Conservation (phyloP, 2,113 vertebrate genomes). For the Colistium nudipinnis region DNA sequence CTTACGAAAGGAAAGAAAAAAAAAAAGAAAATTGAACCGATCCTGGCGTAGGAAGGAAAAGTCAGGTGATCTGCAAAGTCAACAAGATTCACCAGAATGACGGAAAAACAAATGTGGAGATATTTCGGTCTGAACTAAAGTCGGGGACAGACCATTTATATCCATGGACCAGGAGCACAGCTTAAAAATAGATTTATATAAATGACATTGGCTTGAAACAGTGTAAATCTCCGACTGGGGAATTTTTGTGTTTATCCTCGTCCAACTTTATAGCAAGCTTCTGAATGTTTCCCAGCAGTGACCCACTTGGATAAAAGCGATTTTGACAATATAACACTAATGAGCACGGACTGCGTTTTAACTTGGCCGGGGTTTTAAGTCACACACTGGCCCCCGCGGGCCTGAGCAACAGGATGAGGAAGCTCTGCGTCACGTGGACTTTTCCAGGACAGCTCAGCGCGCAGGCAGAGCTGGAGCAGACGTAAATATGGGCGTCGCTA, state of each 20-base stretch:
- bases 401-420: slow-evolving; percentile 67
- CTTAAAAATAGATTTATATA: not conserved
- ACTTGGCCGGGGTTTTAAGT: slow-evolving; percentile 25
- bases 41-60: too few relatives aligned
- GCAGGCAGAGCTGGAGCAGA: slow-evolving; percentile 59
- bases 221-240: not conserved
- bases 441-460: slow-evolving; percentile 62
- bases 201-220: not conserved
- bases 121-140: not conserved
- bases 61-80: not conserved
- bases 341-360: slow-evolving; percentile 6
- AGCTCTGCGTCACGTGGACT: slow-evolving; percentile 63
- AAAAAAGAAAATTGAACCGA: too few relatives aligned
- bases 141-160: not conserved
- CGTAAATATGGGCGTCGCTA: slow-evolving; percentile 64
- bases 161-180: not conserved
- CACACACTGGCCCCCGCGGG: slow-evolving; percentile 17
- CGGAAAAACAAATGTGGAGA: too few relatives aligned
- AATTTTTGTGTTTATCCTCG: not conserved
- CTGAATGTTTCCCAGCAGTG: not conserved
- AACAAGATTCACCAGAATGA: not conserved
- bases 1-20: too few relatives aligned
- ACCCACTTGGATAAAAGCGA: not conserved
- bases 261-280: not conserved
- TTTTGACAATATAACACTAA: not conserved